Percentiles rank a stretch among this genome's conserved stretches.
Evolutionary conservation across 2,888 invertebrate species (phyloP).

Genomic region (Choristoneura rosaceana): DNA sequence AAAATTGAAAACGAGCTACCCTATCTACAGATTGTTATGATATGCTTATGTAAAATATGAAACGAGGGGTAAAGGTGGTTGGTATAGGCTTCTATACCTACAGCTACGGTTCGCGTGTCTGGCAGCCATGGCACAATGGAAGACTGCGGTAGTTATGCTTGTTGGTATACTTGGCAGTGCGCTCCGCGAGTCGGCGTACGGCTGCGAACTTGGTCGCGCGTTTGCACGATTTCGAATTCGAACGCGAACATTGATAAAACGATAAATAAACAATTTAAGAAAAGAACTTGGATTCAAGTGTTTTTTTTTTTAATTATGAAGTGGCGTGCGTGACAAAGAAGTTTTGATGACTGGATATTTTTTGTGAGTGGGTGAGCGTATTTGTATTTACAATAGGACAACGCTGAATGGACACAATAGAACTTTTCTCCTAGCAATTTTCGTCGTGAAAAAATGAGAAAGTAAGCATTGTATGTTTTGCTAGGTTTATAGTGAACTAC

Average conservation of each 20-base stretch:
- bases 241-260: constrained; percentile 53
- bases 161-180: constrained; percentile 61
- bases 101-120: constrained; percentile 76
- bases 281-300: constrained; percentile 30
- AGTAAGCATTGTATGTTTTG: constrained; percentile 74
- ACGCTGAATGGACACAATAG: constrained; percentile 73
- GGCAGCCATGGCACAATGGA: constrained; percentile 73
- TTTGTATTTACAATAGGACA: constrained; percentile 56
- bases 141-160: constrained; percentile 72
- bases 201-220: constrained; percentile 81
- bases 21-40: constrained; percentile 27
- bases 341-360: constrained; percentile 51
- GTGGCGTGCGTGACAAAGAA: constrained; percentile 49
- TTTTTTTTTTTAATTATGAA: constrained; percentile 47
- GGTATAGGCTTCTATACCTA: constrained; percentile 61
- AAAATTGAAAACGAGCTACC: constrained; percentile 16
- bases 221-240: constrained; percentile 65
- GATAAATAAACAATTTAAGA: constrained; percentile 43
- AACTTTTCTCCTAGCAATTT: constrained; percentile 72
- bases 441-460: constrained; percentile 79
- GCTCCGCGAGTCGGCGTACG: constrained; percentile 77
- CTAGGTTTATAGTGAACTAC: constrained; percentile 51
- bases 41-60: constrained; percentile 34
- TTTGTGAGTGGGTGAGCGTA: constrained; percentile 56
- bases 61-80: constrained; percentile 50